phyloP scores from a whole-genome alignment of 2,888 invertebrate species.

The Lasioglossum marginatum region DNA sequence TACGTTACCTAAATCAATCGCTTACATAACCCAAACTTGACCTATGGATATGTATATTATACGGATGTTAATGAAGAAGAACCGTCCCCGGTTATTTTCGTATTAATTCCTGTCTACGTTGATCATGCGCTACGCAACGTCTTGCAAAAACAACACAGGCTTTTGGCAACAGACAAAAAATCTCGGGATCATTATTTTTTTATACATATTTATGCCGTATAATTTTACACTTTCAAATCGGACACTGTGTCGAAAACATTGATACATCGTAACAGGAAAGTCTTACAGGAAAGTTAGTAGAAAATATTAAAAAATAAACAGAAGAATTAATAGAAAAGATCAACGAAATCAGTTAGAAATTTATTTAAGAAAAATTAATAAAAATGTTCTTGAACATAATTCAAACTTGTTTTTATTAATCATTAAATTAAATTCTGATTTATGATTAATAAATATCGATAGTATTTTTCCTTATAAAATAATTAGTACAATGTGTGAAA shows the following conservation, averaged over 20 bases:
- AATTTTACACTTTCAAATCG: neutral
- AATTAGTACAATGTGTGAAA: neutral
- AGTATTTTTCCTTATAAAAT: neutral
- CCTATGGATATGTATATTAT: neutral
- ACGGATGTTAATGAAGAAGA: neutral
- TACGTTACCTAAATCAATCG: slow-evolving; percentile 71
- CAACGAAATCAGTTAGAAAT: neutral
- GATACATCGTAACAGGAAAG: neutral
- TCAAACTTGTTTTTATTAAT: neutral
- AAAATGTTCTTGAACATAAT: neutral
- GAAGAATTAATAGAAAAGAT: neutral
- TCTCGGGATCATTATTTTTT: neutral
- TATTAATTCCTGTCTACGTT: neutral
- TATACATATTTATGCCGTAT: neutral
- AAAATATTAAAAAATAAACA: neutral
- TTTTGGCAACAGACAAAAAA: neutral
- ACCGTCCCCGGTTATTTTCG: neutral
- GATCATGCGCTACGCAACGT: neutral
- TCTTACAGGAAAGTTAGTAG: neutral
- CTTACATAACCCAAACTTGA: slow-evolving; percentile 71
- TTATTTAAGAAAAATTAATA: neutral
- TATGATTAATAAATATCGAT: no score
- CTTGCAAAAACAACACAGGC: neutral
- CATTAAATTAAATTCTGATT: no score
- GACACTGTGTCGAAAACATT: neutral